Base-by-base conservation (phyloP, 2,888 invertebrate genomes). In the Reticulitermes lucifugus region DNA sequence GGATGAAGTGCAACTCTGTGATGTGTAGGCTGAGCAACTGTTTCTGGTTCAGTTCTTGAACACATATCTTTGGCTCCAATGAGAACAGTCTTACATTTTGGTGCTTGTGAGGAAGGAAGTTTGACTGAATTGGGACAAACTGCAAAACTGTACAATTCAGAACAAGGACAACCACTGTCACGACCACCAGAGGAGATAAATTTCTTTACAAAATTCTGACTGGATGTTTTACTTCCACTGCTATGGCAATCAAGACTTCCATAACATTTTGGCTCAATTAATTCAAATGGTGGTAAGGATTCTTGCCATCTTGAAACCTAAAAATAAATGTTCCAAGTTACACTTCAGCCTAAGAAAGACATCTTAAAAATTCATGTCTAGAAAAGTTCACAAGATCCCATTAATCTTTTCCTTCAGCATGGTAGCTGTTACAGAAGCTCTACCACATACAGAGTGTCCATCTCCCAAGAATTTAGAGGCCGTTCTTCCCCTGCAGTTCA, bases 231-330 rank as follows among this genome's bases (percentile, higher is more conserved):
- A 65, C 65, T n/a, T n/a, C 65, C 65, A 65, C 25, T 65, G 65
- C 65, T 65, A 10, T 65, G 65, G 14, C 65, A 65, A 25, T 65
- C 25, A 14, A 65, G 12, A 12, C 25, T 65, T 65, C 12, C 65
- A n/a, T 65, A 65, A n/a, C 65, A n/a, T 9, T 14, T 65, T 25
- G 65, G 65, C 25, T 65, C 65, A 65, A 65, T 65, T 25, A 65
- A 65, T 25, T 65, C 65, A 55, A 18, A n/a, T 25, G 65, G 65
- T 10, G 65, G 65, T 65, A 65, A 25, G n/a, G 25, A 65, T 25
- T 65, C 65, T 65, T 65, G 65, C 65, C 65, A 65, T 65, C 65
- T n/a, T 65, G 65, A n/a, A 65, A 65, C 65, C 65, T 65, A 65
- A 9, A 65, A 65, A 25, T n/a, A 65, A 65, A 65, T 65, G 14